Percentiles rank a stretch among this genome's conserved stretches.
Conservation (phyloP, 1,140 invertebrate genomes). For the Tribolium castaneum region DNA sequence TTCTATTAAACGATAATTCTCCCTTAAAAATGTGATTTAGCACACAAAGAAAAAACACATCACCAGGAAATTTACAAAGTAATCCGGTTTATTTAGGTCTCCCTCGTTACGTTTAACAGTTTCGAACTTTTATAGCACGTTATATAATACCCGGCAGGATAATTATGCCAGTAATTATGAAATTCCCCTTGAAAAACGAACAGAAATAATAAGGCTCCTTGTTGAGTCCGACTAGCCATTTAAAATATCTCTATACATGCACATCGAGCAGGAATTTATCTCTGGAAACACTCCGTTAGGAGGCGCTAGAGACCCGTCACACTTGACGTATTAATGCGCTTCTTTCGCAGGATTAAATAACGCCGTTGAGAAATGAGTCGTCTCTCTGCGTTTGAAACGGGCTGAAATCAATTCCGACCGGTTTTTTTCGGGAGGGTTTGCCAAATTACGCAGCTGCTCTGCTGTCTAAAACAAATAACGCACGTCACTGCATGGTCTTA, state of each 20-base stretch:
- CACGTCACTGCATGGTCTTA: background rate
- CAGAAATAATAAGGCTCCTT: background rate
- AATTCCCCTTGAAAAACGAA: slow-evolving; percentile 17
- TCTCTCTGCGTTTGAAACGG: background rate
- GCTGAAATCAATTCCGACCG: background rate
- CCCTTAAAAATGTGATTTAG: slow-evolving; percentile 39
- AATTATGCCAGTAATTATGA: slow-evolving; percentile 37
- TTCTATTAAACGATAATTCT: slow-evolving; percentile 37
- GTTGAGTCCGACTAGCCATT: background rate
- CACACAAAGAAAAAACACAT: slow-evolving; percentile 39
- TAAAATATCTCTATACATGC: slow-evolving; percentile 34
- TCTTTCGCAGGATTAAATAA: slow-evolving; percentile 39
- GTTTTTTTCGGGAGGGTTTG: background rate
- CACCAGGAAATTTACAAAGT: slow-evolving; percentile 35
- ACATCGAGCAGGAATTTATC: slow-evolving; percentile 35
- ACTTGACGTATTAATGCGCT: slow-evolving; percentile 40
- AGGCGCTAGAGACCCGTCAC: slow-evolving; percentile 34
- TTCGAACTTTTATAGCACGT: slow-evolving; percentile 32
- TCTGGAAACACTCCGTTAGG: slow-evolving; percentile 25
- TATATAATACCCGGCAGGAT: slow-evolving; percentile 29
- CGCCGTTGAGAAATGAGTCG: slow-evolving; percentile 33
- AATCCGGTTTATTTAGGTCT: slow-evolving; percentile 32
- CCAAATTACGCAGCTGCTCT: background rate
- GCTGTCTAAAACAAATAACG: background rate
- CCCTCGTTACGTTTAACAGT: slow-evolving; percentile 31